Conservation (phyloP, 2,888 invertebrate species). For the Epinotia bilunana region DNA sequence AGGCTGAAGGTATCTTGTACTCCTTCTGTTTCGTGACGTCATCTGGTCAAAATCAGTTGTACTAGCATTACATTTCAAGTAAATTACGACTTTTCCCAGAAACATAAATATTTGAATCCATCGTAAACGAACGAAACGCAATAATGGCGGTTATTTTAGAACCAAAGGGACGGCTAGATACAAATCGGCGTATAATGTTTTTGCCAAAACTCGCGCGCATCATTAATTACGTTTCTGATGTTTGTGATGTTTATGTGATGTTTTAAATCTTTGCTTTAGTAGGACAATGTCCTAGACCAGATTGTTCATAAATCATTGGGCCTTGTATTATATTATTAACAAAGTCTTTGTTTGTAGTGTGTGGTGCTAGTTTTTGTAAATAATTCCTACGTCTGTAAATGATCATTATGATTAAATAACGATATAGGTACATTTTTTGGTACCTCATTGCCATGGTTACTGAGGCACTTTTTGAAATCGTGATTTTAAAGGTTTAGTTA, state of each 20-base stretch:
- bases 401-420: too few species aligned
- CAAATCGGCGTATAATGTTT: constrained; percentile 45
- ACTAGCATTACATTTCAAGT: not conserved
- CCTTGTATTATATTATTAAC: too few species aligned
- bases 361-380: too few species aligned
- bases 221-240: constrained; percentile 34
- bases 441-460: too few species aligned
- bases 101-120: constrained; percentile 15
- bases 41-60: constrained; percentile 5
- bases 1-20: not conserved
- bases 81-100: constrained; percentile 3
- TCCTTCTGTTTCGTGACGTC: not conserved
- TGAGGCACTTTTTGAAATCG: too few species aligned
- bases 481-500: too few species aligned
- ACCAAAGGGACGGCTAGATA: constrained; percentile 39
- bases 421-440: too few species aligned
- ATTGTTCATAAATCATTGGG: constrained; percentile 7
- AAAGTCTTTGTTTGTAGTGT: too few species aligned
- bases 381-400: too few species aligned
- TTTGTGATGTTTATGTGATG: constrained; percentile 25
- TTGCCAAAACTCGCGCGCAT: constrained; percentile 46
- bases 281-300: constrained; percentile 26
- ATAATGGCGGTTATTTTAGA: constrained; percentile 32
- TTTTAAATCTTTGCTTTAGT: constrained; percentile 21
- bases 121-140: constrained; percentile 31